Percentiles rank a stretch among this genome's conserved stretches.
phyloP scores from a whole-genome alignment of 2,888 invertebrate genomes.

The Prosopocoilus inquinatus region DNA sequence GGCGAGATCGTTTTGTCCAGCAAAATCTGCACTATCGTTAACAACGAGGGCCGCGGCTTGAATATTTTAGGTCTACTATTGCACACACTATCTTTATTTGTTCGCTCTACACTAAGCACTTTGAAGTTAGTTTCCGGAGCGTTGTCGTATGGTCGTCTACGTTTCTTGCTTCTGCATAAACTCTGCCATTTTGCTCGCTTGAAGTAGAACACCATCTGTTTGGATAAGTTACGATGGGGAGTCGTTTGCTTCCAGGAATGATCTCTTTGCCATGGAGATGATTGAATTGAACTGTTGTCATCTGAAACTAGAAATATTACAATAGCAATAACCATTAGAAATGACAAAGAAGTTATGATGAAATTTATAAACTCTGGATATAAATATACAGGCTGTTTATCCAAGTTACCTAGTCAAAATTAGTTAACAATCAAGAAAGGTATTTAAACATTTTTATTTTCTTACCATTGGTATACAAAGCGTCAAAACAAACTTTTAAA shows the following conservation, averaged over 20 bases:
- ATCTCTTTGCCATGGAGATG: constrained; percentile 88
- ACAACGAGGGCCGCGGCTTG: constrained; percentile 33
- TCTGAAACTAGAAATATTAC: constrained; percentile 64
- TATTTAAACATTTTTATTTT: too few species aligned
- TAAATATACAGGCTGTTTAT: too few species aligned
- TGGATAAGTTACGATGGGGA: constrained; percentile 71
- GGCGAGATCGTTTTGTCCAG: constrained; percentile 38
- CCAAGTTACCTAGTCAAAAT: too few species aligned
- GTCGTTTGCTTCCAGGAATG: constrained; percentile 85
- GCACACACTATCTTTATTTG: constrained; percentile 33
- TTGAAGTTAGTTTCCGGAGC: constrained; percentile 23
- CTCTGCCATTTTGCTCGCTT: constrained; percentile 56
- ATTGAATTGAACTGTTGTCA: constrained; percentile 87
- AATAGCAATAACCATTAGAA: too few species aligned
- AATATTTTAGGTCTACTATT: constrained; percentile 29
- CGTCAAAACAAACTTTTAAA: too few species aligned
- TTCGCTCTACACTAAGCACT: constrained; percentile 23
- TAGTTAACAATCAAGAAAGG: too few species aligned
- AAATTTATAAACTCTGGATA: too few species aligned
- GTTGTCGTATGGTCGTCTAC: constrained; percentile 29
- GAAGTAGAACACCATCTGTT: constrained; percentile 71
- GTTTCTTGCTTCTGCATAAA: constrained; percentile 20
- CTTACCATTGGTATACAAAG: too few species aligned
- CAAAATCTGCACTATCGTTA: constrained; percentile 41
- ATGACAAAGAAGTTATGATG: too few species aligned